These are phyloP conservation scores for Copsychus sechellarum DNA, from an alignment of 2,113 vertebrate species.

Conservation along the genomic window DNA sequence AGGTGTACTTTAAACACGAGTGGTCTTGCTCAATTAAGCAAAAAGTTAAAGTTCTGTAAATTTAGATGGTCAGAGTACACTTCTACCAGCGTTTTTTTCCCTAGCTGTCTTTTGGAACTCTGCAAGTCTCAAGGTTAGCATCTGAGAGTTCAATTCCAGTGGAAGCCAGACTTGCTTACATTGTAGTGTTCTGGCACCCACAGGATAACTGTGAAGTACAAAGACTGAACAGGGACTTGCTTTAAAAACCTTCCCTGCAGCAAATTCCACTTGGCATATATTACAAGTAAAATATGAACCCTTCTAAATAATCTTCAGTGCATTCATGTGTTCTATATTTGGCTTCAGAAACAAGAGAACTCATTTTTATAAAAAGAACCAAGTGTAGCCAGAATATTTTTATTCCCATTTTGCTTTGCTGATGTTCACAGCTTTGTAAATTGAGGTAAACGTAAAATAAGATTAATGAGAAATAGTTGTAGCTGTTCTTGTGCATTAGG, in stretches of 20 bases:
- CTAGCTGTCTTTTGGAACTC: not conserved
- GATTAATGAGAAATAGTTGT: not conserved
- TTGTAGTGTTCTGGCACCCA: not conserved
- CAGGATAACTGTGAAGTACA: not conserved
- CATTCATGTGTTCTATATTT: not conserved
- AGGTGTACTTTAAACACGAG: not conserved
- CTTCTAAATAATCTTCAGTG: not conserved
- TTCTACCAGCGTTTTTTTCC: not conserved
- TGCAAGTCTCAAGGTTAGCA: not conserved
- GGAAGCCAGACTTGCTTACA: not conserved
- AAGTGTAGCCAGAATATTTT: not conserved
- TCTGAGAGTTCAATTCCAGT: not conserved
- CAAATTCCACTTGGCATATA: not conserved
- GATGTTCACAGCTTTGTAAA: not conserved
- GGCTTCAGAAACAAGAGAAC: not conserved
- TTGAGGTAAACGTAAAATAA: not conserved
- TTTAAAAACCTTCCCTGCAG: slow-evolving; percentile 11
- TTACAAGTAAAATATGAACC: not conserved
- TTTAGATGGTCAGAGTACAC: not conserved
- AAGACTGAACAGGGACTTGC: not conserved
- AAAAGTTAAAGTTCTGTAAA: not conserved
- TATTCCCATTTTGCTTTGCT: not conserved
- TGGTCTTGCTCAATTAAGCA: not conserved
- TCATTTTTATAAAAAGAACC: not conserved
- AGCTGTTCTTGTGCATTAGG: not conserved